These are phyloP conservation scores for Drosophila gunungcola DNA, from an alignment of 1,140 invertebrate species.

Conservation along the genomic window DNA sequence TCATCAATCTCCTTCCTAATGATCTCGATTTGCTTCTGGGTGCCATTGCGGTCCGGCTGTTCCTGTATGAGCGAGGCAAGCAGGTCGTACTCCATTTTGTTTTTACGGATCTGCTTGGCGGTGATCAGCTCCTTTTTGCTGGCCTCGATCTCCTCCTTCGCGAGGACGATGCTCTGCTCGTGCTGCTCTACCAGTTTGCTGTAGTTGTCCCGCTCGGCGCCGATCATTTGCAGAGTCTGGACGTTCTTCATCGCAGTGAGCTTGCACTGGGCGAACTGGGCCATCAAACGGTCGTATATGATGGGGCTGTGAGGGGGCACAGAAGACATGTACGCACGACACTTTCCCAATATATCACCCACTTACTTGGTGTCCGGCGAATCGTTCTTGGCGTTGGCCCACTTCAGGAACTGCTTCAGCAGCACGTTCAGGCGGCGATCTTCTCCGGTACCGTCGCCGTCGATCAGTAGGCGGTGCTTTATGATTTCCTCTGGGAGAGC, in stretches of 20 bases:
- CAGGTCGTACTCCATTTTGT: slow-evolving; percentile 96
- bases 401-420: slow-evolving; percentile 95
- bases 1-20: slow-evolving; percentile 90
- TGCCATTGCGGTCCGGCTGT: slow-evolving; percentile 95
- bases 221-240: slow-evolving; percentile 92
- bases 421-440: slow-evolving; percentile 94
- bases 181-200: slow-evolving; percentile 91
- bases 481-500: slow-evolving; percentile 93
- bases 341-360: neutral
- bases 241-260: slow-evolving; percentile 94
- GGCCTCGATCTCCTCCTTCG: slow-evolving; percentile 90
- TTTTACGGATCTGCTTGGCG: slow-evolving; percentile 93
- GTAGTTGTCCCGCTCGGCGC: slow-evolving; percentile 93
- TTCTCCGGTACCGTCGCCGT: slow-evolving; percentile 98
- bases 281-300: slow-evolving; percentile 92
- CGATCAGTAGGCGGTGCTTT: slow-evolving; percentile 93
- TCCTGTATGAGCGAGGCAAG: slow-evolving; percentile 95
- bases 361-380: slow-evolving; percentile 89
- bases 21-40: slow-evolving; percentile 90
- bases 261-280: slow-evolving; percentile 94
- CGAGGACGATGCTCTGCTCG: slow-evolving; percentile 90
- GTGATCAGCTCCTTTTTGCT: slow-evolving; percentile 91
- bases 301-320: slow-evolving; percentile 85
- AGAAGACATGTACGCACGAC: neutral
- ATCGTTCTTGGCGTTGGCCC: slow-evolving; percentile 90